Conservation (phyloP, 2,888 invertebrate species). For the Eilema griseolum region DNA sequence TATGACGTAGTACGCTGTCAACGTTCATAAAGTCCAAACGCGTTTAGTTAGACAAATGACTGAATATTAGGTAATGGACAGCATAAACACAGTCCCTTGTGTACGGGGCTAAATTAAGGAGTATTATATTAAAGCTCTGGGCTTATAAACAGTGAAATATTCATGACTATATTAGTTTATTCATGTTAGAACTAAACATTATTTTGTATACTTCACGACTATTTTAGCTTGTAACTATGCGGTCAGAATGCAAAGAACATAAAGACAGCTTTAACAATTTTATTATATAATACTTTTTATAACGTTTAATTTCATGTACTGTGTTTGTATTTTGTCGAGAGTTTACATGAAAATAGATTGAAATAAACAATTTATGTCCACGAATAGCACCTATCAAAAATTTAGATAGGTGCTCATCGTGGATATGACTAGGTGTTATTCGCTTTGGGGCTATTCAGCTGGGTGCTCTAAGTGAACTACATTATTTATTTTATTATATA, state of each 20-base stretch:
- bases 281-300: background rate
- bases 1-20: constrained; percentile 63
- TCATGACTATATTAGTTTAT: background rate
- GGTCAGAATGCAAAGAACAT: background rate
- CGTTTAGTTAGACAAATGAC: constrained; percentile 66
- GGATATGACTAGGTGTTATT: too few relatives aligned
- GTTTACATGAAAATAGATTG: too few relatives aligned
- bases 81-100: constrained; percentile 33
- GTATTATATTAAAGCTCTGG: constrained; percentile 8
- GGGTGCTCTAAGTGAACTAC: too few relatives aligned
- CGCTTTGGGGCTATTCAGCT: too few relatives aligned
- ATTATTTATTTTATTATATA: too few relatives aligned
- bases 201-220: background rate
- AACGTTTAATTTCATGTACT: too few relatives aligned
- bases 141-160: constrained; percentile 5
- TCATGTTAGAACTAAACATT: constrained; percentile 1
- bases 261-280: background rate
- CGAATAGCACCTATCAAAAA: too few relatives aligned
- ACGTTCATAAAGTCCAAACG: constrained; percentile 60
- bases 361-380: too few relatives aligned
- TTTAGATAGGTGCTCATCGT: too few relatives aligned
- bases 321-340: too few relatives aligned
- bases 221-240: too few relatives aligned
- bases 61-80: constrained; percentile 44
- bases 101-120: constrained; percentile 28